Percentiles rank a stretch among this genome's conserved stretches.
Conservation (phyloP, 2,797 vertebrate species). For the Eurystomus glaucurus region DNA sequence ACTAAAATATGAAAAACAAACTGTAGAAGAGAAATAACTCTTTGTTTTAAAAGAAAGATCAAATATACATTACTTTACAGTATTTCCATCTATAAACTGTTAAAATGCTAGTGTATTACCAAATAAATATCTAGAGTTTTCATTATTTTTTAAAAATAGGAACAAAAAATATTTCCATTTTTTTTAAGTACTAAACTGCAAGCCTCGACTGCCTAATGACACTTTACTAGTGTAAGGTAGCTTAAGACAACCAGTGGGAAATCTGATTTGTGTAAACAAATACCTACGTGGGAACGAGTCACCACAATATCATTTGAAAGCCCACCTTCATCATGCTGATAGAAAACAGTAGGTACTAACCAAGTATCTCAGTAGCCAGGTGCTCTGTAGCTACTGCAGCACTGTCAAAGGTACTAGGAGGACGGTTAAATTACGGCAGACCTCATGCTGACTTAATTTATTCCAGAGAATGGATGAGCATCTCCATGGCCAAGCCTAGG, state of each 20-base stretch:
- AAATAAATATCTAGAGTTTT: not conserved
- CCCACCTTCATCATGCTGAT: not conserved
- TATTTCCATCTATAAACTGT: not conserved
- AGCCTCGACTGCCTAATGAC: not conserved
- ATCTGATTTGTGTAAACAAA: not conserved
- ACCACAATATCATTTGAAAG: not conserved
- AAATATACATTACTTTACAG: not conserved
- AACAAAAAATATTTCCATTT: not conserved
- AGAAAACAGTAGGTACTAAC: not conserved
- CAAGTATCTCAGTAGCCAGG: not conserved
- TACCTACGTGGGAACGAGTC: not conserved
- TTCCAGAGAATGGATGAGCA: not conserved
- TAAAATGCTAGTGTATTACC: not conserved
- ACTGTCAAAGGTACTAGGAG: fast-evolving
- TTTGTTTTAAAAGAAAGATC: not conserved
- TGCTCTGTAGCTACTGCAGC: not conserved
- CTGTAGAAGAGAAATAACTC: not conserved
- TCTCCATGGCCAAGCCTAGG: not conserved
- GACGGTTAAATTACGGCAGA: not conserved
- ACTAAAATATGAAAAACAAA: not conserved
- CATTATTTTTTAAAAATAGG: not conserved
- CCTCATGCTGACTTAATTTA: not conserved
- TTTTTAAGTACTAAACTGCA: not conserved
- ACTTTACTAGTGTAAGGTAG: not conserved
- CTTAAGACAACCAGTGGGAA: not conserved